Percentiles rank a stretch among this genome's conserved stretches.
These are phyloP conservation scores for Uloborus plumipes DNA, from an alignment of 2,888 invertebrate species.

Conservation along the genomic window DNA sequence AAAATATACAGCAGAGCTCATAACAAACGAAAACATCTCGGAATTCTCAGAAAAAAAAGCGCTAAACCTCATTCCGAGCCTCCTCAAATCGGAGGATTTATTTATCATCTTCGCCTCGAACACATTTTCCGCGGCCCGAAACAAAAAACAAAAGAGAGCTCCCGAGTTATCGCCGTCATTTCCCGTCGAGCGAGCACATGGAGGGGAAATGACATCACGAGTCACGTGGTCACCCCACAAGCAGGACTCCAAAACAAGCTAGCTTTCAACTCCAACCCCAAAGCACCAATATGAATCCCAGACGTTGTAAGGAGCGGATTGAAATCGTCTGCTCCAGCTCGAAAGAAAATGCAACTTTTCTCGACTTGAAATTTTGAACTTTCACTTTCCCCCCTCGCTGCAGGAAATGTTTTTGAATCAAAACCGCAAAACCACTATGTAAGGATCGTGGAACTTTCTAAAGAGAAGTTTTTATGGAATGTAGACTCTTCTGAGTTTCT, in stretches of 20 bases:
- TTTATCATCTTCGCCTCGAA: too few species aligned
- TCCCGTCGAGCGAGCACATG: conserved; percentile 40
- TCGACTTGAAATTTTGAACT: not conserved
- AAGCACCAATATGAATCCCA: conserved; percentile 1
- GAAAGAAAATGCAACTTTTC: too few species aligned
- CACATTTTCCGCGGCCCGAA: too few species aligned
- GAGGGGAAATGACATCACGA: conserved; percentile 50
- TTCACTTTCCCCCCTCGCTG: not conserved
- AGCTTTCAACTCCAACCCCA: conserved; percentile 13
- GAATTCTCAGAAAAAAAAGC: too few species aligned
- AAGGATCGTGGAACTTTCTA: not conserved
- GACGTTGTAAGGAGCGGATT: not conserved
- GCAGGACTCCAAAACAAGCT: conserved; percentile 57
- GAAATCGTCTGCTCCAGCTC: too few species aligned
- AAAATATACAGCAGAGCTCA: too few species aligned
- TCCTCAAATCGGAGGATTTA: too few species aligned
- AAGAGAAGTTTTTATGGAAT: not conserved
- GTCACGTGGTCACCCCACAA: conserved; percentile 40
- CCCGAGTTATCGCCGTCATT: conserved; percentile 24
- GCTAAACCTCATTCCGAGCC: too few species aligned
- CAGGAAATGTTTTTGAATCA: not conserved
- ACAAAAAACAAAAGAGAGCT: not conserved
- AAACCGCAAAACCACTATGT: not conserved
- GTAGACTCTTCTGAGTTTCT: not conserved
- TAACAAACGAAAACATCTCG: too few species aligned